Conservation (phyloP, 1,140 invertebrate species). For the Cotesia chilonis region DNA sequence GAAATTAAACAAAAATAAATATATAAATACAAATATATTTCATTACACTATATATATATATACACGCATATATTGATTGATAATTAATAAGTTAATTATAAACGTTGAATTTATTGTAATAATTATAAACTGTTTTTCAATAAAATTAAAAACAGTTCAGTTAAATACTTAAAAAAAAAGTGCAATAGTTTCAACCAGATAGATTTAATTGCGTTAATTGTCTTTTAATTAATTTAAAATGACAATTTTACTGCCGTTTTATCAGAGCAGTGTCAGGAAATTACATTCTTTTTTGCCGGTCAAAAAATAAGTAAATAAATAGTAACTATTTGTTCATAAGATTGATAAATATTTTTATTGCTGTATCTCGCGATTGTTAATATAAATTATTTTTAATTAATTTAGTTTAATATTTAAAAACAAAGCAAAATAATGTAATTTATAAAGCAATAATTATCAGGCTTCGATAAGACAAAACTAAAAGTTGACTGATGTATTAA, state of each 20-base stretch:
- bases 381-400: too few relatives aligned
- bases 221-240: background rate
- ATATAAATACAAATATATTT: too few relatives aligned
- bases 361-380: too few relatives aligned
- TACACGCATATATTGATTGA: too few relatives aligned
- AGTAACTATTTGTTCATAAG: background rate
- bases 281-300: constrained; percentile 5
- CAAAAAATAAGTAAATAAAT: background rate
- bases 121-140: background rate
- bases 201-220: background rate
- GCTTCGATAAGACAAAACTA: too few relatives aligned
- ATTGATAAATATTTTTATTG: background rate
- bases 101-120: background rate
- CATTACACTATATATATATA: too few relatives aligned
- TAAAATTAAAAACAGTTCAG: background rate
- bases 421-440: background rate
- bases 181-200: background rate
- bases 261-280: background rate
- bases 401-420: background rate
- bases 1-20: too few relatives aligned
- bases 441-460: background rate
- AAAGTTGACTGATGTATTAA: too few relatives aligned
- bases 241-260: background rate
- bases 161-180: background rate
- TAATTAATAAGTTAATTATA: too few relatives aligned